Percentiles rank a stretch among this genome's conserved stretches.
These are phyloP conservation scores for Hydrolagus colliei DNA, from an alignment of 2,797 vertebrate genomes.

Conservation along the genomic window DNA sequence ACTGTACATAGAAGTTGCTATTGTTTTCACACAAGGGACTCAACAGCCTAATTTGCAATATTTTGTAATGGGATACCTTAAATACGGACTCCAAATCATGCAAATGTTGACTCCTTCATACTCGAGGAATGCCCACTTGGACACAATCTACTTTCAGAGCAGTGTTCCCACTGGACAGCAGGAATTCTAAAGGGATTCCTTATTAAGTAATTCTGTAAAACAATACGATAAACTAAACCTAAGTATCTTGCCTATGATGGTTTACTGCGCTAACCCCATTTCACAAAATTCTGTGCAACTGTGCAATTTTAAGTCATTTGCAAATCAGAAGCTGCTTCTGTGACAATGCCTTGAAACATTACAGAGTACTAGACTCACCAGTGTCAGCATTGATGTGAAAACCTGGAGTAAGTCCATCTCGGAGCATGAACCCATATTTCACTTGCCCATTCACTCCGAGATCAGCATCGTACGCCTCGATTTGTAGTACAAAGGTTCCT, in stretches of 20 bases:
- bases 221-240: too few relatives aligned
- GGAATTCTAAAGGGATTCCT: too few relatives aligned
- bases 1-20: too few relatives aligned
- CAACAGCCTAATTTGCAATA: too few relatives aligned
- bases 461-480: slow-evolving; percentile 73
- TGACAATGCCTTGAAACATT: not conserved
- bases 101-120: too few relatives aligned
- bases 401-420: slow-evolving; percentile 62
- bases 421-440: slow-evolving; percentile 77
- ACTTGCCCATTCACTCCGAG: slow-evolving; percentile 75
- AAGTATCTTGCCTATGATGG: not conserved
- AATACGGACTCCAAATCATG: too few relatives aligned
- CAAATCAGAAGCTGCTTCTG: not conserved
- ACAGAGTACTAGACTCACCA: slow-evolving; percentile 49
- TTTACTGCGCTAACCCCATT: not conserved
- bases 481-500: slow-evolving; percentile 63
- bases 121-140: too few relatives aligned
- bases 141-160: too few relatives aligned
- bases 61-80: too few relatives aligned
- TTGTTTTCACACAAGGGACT: too few relatives aligned
- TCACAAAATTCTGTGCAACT: not conserved
- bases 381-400: slow-evolving; percentile 71
- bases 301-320: not conserved
- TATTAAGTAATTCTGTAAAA: too few relatives aligned
- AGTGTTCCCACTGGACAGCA: too few relatives aligned